Evolutionary conservation across 2,888 invertebrate species (phyloP), one percentile per base, ranked within the genome.

Genomic region (Aspidapion aeneum): DNA sequence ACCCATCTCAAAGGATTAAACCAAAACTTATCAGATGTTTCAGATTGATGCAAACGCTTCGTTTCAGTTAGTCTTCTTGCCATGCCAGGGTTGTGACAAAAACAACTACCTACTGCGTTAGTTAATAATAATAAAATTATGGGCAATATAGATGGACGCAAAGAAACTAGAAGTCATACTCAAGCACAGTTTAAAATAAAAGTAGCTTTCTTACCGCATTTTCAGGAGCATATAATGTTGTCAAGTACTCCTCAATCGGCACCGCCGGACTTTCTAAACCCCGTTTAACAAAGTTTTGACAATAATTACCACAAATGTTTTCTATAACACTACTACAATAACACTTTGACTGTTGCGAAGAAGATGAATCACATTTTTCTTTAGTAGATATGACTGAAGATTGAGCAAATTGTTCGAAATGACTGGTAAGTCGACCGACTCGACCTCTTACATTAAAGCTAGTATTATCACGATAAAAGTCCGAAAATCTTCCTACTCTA

Each of bases 211-310:
- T 35, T 35, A 35, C 35, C 35, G 12, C 12, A 35, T 73, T 77
- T 68, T 73, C 75, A 66, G 71, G 20, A 55, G 58, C 74, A 74
- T 77, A 78, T 75, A 79, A 79, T 56, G 77, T 78, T 74, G 79
- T 79, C 78, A 80, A 75, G 73, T 78, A 79, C 64, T 77, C 74
- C 63, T 75, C 73, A 69, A 80, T 78, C 69, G 80, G 78, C 74
- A 79, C 76, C 76, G 75, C 76, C 68, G 74, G 66, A 59, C 73
- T 71, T 69, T 75, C 75, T 65, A 69, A 69, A 35, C 66, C 66
- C 65, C 70, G 70, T n/a, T n/a, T n/a, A n/a, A n/a, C n/a, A n/a
- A n/a, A n/a, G 50, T 74, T 75, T 64, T 76, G 76, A 73, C 78
- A 77, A 72, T 78, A 76, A 69, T 72, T 73, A n/a, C 17, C 52